These are phyloP conservation scores for Archaeoteleia sp. DNA, from an alignment of 2,888 invertebrate genomes.

Conservation along the genomic window DNA sequence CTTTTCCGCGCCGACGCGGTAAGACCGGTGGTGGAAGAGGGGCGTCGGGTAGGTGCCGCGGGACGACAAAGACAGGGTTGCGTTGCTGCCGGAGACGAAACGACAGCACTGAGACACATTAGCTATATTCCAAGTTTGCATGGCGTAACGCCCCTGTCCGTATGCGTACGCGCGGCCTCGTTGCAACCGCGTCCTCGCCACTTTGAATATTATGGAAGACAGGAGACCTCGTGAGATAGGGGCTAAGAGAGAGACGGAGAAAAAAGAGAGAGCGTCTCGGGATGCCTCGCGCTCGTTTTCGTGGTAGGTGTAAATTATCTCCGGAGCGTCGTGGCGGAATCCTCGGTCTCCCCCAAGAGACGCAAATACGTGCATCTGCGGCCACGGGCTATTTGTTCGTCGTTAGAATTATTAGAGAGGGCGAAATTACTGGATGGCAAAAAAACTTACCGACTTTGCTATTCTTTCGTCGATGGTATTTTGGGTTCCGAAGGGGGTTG, in stretches of 20 bases:
- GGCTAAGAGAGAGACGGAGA: constrained; percentile 34
- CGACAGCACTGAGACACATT: constrained; percentile 63
- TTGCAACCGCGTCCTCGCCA: constrained; percentile 51
- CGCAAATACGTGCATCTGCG: constrained; percentile 49
- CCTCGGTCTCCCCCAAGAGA: constrained; percentile 32
- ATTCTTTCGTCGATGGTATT: too few species aligned
- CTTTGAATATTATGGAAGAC: constrained; percentile 59
- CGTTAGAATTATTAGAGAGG: constrained; percentile 49
- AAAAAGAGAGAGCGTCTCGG: constrained; percentile 31
- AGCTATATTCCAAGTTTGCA: constrained; percentile 73
- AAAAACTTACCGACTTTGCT: too few species aligned
- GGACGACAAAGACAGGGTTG: constrained; percentile 47
- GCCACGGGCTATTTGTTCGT: constrained; percentile 52
- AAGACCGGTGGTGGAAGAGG: constrained; percentile 32
- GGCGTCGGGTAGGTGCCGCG: constrained; percentile 20
- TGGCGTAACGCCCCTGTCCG: constrained; percentile 73
- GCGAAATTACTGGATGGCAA: neutral
- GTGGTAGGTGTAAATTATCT: constrained; percentile 60
- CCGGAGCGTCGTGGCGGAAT: constrained; percentile 48
- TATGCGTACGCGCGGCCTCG: constrained; percentile 48
- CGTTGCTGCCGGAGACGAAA: constrained; percentile 54
- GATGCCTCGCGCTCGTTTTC: constrained; percentile 42
- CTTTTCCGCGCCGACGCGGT: constrained; percentile 43
- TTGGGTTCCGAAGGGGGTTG: too few species aligned
- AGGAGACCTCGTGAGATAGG: constrained; percentile 37